These are phyloP conservation scores for Opisthocomus hoazin DNA, from an alignment of 2,113 vertebrate species.

Conservation along the genomic window DNA sequence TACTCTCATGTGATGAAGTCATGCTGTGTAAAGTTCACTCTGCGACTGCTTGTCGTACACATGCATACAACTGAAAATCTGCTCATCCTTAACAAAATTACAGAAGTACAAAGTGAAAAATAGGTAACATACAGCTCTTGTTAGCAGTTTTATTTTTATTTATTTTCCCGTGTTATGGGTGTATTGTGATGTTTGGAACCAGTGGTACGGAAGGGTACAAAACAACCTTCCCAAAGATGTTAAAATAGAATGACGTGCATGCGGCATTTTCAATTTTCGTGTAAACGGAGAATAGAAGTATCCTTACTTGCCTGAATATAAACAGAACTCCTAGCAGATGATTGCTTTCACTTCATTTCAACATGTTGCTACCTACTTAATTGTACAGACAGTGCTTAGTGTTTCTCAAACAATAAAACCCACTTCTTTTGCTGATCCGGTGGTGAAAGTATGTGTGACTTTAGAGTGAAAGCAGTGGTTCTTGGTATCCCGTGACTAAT, in stretches of 20 bases:
- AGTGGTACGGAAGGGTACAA: not conserved
- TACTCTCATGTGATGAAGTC: not conserved
- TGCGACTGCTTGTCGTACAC: not conserved
- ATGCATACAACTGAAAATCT: not conserved
- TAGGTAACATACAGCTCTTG: accelerated
- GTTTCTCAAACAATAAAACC: not conserved
- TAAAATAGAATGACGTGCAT: accelerated
- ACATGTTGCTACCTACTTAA: not conserved
- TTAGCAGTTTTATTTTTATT: not conserved
- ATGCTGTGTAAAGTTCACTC: not conserved
- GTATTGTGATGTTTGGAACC: not conserved
- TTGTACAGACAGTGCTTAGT: not conserved
- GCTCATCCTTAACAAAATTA: not conserved
- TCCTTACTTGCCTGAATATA: not conserved
- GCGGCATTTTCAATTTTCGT: accelerated
- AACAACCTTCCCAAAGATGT: accelerated
- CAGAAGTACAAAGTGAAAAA: not conserved
- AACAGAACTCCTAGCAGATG: not conserved
- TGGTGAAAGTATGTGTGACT: not conserved
- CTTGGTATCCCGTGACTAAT: not conserved
- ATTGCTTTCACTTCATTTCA: not conserved
- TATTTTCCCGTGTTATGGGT: not conserved
- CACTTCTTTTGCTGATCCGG: not conserved
- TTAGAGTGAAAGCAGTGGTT: not conserved
- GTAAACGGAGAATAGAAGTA: not conserved